phyloP scores from a whole-genome alignment of 1,140 invertebrate species.

The Pemphigus obesinymphae region DNA sequence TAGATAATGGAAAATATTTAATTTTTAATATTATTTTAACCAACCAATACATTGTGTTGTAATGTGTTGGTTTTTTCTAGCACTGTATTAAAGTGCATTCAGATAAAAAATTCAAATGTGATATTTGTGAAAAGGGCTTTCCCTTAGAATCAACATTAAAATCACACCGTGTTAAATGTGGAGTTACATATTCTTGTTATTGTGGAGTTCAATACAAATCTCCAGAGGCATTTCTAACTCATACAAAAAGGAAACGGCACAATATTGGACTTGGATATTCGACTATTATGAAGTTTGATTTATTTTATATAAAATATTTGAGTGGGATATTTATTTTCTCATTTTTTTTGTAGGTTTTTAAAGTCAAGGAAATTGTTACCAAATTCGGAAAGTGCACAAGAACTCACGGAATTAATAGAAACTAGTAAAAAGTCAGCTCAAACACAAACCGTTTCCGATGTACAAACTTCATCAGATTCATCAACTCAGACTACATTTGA shows the following conservation, averaged over 20 bases:
- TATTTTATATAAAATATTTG: not conserved
- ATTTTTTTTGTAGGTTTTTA: constrained; percentile 10
- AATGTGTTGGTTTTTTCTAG: not conserved
- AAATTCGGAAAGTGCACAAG: not conserved
- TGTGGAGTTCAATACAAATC: constrained; percentile 29
- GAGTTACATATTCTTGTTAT: constrained; percentile 36
- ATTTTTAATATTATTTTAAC: no score
- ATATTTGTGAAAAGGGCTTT: constrained; percentile 33
- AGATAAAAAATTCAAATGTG: constrained; percentile 30
- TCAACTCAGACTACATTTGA: constrained; percentile 35
- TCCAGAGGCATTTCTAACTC: constrained; percentile 39
- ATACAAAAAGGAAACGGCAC: constrained; percentile 39
- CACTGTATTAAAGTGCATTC: constrained; percentile 41
- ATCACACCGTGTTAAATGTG: constrained; percentile 17
- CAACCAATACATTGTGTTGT: no score
- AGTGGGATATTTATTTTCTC: not conserved
- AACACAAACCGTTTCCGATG: constrained; percentile 6
- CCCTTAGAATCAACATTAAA: constrained; percentile 29
- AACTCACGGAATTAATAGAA: not conserved
- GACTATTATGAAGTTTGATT: constrained; percentile 11
- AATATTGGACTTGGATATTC: constrained; percentile 33
- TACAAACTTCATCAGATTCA: constrained; percentile 22
- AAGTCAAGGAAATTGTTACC: constrained; percentile 18
- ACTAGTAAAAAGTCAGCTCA: constrained; percentile 18
- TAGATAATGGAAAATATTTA: no score